Evolutionary conservation across 2,888 invertebrate genomes (phyloP), one percentile per base, ranked within the genome.

Genomic region (Tenthredo scrophulariae): DNA sequence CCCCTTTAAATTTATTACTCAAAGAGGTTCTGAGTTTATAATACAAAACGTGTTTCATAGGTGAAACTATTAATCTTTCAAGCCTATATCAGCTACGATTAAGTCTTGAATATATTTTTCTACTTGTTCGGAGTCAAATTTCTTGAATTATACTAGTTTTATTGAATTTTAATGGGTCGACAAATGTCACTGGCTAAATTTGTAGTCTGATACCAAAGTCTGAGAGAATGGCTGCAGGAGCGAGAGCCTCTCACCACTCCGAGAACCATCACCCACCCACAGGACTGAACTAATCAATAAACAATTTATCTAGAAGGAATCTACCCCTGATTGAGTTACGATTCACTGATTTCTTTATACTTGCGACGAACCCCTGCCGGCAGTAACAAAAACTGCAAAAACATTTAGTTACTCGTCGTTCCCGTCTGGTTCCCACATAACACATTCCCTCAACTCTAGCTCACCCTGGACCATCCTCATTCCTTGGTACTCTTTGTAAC

Each of bases 311-410:
- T 82, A 58, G 82, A 70, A 67, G 85, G 72, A 85, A 85, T 85
- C 85, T 82, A 85, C 85, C 85, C 85, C 85, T 85, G 85, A 85
- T 85, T 85, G 85, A 85, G 85, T 85, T 85, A 85, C 85, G 85
- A 85, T 85, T 82, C 85, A 85, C 85, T 85, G 85, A 85, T 85
- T 82, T 85, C 85, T 85, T 85, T 85, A 62, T 85, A 82, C 82
- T 43, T 18, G 54, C 70, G 85, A 54, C 85, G 40, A 67, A 33
- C 85, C 40, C 72, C 72, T 50, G 40, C n/a, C 70, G 5, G 22
- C 46, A 15, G 80, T 62, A 50, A 77, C 29, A 84, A 84, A 84
- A 75, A 65, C 40, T 54, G 79, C 84, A 84, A 84, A 84, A 84
- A 84, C 84, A 84, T 74, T 84, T 84, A 79, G 84, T 65, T 67